phyloP scores from a whole-genome alignment of 2,113 vertebrate genomes.

The Phalacrocorax brasilianus region DNA sequence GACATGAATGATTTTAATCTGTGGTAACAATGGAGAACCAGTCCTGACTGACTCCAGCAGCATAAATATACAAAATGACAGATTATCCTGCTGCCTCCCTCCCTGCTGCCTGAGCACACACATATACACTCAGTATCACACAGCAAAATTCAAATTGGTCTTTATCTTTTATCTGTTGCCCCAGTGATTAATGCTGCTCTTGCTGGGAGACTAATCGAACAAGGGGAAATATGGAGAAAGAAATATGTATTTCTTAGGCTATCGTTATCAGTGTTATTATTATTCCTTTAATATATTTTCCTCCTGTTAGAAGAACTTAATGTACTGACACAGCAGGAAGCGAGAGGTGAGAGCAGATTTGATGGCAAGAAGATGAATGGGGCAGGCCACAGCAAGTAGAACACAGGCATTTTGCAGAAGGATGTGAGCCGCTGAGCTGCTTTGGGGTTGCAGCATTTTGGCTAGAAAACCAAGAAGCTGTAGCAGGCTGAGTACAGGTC shows the following conservation, averaged over 20 bases:
- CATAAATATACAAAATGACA: constrained; percentile 77
- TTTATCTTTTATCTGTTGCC: constrained; percentile 72
- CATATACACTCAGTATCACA: constrained; percentile 42
- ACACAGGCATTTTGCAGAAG: neutral
- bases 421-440: neutral
- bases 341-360: constrained; percentile 56
- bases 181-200: constrained; percentile 75
- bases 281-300: constrained; percentile 68
- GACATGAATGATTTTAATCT: constrained; percentile 77
- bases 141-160: constrained; percentile 70
- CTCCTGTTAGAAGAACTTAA: constrained; percentile 60
- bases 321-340: constrained; percentile 49
- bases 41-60: constrained; percentile 30
- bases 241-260: constrained; percentile 65
- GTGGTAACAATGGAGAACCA: constrained; percentile 64
- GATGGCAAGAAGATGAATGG: constrained; percentile 51
- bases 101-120: constrained; percentile 21
- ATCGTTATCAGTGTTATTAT: constrained; percentile 71
- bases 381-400: constrained; percentile 40
- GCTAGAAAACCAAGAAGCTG: neutral
- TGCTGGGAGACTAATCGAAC: constrained; percentile 58
- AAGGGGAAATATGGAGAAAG: constrained; percentile 62
- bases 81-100: constrained; percentile 59
- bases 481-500: neutral
- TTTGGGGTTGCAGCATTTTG: neutral